Conservation (phyloP, 1,140 invertebrate species). For the Papilio machaon region DNA sequence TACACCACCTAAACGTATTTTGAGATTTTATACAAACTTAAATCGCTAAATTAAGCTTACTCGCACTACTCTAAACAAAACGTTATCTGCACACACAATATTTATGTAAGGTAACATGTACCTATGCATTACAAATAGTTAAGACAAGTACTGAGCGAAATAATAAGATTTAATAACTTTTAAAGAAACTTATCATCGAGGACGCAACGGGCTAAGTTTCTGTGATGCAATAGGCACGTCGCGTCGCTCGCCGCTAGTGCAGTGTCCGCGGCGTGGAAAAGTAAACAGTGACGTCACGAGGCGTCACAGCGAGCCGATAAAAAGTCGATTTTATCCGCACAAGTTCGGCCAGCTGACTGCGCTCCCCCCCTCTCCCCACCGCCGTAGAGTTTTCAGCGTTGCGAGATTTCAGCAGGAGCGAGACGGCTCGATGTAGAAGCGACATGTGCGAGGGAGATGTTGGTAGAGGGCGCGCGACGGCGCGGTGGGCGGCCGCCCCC, state of each 20-base stretch:
- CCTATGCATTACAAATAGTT: not conserved
- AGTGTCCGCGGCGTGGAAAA: conserved; percentile 66
- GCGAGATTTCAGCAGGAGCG: conserved; percentile 71
- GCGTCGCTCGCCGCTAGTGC: conserved; percentile 57
- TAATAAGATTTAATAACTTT: not conserved
- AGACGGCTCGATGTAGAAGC: conserved; percentile 47
- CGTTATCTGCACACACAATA: not conserved
- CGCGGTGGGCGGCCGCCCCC: conserved; percentile 74
- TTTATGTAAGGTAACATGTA: not conserved
- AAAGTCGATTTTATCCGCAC: conserved; percentile 81
- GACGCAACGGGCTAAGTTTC: conserved; percentile 36
- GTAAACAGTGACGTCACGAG: conserved; percentile 81
- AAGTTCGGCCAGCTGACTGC: conserved; percentile 80
- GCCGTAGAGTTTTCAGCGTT: conserved; percentile 72
- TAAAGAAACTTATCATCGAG: conserved; percentile 27
- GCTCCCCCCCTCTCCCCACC: conserved; percentile 58
- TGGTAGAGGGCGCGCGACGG: conserved; percentile 53
- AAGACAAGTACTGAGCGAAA: not conserved
- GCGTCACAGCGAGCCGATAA: conserved; percentile 79
- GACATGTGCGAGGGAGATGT: conserved; percentile 58
- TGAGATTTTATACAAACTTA: conserved; percentile 64
- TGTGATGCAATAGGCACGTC: conserved; percentile 41
- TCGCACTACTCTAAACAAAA: not conserved
- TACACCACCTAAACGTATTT: conserved; percentile 74
- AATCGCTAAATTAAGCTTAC: conserved; percentile 41